Percentiles rank a stretch among this genome's conserved stretches.
phyloP scores from a whole-genome alignment of 2,113 vertebrate genomes.

The Xiphophorus hellerii region DNA sequence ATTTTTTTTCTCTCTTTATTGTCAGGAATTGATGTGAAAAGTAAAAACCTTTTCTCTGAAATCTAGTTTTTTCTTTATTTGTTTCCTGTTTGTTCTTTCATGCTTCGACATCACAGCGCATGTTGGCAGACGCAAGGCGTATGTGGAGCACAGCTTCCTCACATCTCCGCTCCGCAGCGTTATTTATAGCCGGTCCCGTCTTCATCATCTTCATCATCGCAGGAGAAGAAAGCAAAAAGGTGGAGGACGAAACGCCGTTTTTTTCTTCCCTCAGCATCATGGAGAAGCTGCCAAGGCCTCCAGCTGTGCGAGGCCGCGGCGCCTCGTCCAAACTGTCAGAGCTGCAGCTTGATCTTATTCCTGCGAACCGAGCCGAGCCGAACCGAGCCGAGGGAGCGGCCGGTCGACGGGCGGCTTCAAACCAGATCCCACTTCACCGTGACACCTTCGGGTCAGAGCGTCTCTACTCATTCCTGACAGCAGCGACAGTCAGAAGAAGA shows the following conservation, averaged over 20 bases:
- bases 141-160: slow-evolving; percentile 66
- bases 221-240: slow-evolving; percentile 63
- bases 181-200: slow-evolving; percentile 75
- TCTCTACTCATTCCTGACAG: slow-evolving; percentile 35
- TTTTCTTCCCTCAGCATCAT: slow-evolving; percentile 20
- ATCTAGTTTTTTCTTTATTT: not conserved
- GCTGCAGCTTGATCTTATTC: slow-evolving; percentile 56
- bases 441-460: slow-evolving; percentile 28
- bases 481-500: slow-evolving; percentile 5
- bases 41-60: slow-evolving; percentile 3
- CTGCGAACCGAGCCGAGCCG: slow-evolving; percentile 42
- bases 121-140: slow-evolving; percentile 55
- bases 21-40: slow-evolving; percentile 26
- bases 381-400: slow-evolving; percentile 51
- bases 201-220: slow-evolving; percentile 61
- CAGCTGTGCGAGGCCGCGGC: slow-evolving; percentile 55
- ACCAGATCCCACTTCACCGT: slow-evolving; percentile 50
- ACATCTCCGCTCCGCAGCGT: slow-evolving; percentile 42
- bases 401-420: slow-evolving; percentile 56
- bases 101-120: slow-evolving; percentile 21
- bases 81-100: slow-evolving; percentile 20
- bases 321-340: slow-evolving; percentile 67
- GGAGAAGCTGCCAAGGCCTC: slow-evolving; percentile 65
- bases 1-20: slow-evolving; percentile 19
- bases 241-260: slow-evolving; percentile 45